These are phyloP conservation scores for Hipposideros armiger DNA, from an alignment of 2,113 vertebrate species.

Conservation along the genomic window DNA sequence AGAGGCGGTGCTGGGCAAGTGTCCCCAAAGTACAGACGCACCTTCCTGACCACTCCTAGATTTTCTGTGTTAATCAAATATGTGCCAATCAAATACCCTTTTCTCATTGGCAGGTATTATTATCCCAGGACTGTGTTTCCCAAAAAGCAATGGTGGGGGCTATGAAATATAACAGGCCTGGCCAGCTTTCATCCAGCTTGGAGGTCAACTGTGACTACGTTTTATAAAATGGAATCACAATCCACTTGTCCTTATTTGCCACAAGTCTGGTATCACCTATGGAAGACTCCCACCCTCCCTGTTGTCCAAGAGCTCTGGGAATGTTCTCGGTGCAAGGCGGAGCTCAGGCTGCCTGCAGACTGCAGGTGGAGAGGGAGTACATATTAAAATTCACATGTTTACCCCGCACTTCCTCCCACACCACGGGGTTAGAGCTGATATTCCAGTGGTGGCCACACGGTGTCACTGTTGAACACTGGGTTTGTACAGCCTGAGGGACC, in stretches of 20 bases:
- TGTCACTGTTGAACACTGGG: not conserved
- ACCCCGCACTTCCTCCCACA: not conserved
- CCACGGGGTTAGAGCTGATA: accelerated
- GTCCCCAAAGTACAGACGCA: not conserved
- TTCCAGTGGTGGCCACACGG: not conserved
- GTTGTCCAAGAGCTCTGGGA: not conserved
- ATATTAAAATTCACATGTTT: no score
- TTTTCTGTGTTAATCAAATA: not conserved
- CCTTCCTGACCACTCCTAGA: not conserved
- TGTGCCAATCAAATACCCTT: not conserved
- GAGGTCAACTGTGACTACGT: not conserved
- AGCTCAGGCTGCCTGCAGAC: not conserved
- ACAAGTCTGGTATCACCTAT: not conserved
- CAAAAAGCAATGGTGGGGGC: not conserved
- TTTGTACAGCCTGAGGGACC: not conserved
- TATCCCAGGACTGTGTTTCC: not conserved
- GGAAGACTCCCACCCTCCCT: not conserved
- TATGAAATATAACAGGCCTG: not conserved
- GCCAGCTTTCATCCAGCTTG: not conserved
- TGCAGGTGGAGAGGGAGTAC: not conserved
- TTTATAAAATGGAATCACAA: not conserved
- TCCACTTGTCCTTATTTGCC: not conserved
- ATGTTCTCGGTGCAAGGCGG: not conserved
- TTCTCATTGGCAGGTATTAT: not conserved
- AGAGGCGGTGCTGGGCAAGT: not conserved